A percentile compares a stretch with the other conserved stretches of the same genome.
phyloP scores from a whole-genome alignment of 2,888 invertebrate species.

The Rhyacophila evoluta region DNA sequence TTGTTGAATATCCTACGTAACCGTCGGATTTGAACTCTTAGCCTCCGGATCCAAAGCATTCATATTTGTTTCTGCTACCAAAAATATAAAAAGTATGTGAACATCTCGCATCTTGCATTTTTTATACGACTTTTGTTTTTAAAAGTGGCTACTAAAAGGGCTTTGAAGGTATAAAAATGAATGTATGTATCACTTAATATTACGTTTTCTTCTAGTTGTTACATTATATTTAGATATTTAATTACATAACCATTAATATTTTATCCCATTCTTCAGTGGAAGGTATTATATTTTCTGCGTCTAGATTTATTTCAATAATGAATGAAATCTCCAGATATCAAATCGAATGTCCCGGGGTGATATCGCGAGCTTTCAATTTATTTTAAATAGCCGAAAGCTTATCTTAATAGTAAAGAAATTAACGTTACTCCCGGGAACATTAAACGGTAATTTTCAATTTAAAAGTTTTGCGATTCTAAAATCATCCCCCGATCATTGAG shows the following conservation, averaged over 20 bases:
- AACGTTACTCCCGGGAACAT: not conserved
- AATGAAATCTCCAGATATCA: not conserved
- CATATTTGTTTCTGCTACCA: too few species aligned
- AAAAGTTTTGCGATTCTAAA: slow-evolving; percentile 5
- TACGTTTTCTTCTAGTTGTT: too few species aligned
- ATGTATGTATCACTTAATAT: too few species aligned
- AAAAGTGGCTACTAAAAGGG: too few species aligned
- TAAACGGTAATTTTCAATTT: slow-evolving; percentile 23
- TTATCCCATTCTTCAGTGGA: not conserved
- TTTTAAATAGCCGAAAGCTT: slow-evolving; percentile 20
- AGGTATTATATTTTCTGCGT: not conserved
- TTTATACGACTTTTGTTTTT: too few species aligned
- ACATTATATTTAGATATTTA: too few species aligned
- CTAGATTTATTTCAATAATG: not conserved
- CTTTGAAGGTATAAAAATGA: too few species aligned
- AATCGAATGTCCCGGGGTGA: slow-evolving; percentile 11
- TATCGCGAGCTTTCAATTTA: not conserved
- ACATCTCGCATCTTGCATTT: too few species aligned
- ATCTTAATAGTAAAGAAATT: slow-evolving; percentile 23
- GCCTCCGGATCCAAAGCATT: too few species aligned
- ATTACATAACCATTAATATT: not conserved
- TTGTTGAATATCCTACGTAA: too few species aligned
- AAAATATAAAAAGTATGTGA: too few species aligned
- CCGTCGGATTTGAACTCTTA: too few species aligned
- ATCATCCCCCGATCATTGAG: slow-evolving; percentile 20